Percentiles rank a stretch among this genome's conserved stretches.
phyloP scores from a whole-genome alignment of 1,140 invertebrate genomes.

The Nylanderia fulva region DNA sequence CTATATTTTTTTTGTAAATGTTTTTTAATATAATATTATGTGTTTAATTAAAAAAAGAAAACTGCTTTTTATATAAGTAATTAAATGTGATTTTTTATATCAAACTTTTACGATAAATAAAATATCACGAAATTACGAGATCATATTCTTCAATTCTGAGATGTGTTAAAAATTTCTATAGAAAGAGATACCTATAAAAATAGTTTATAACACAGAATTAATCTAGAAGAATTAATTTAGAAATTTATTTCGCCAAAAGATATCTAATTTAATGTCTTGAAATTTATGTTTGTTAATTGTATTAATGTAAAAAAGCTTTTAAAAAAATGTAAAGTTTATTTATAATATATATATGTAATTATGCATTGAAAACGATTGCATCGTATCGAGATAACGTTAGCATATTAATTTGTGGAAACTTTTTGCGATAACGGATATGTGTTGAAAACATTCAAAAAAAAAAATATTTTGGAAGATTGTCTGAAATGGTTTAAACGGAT shows the following conservation, averaged over 20 bases:
- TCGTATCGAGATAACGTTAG: neutral
- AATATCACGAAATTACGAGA: neutral
- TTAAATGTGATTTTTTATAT: neutral
- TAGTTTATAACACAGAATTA: too few species aligned
- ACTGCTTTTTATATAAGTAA: neutral
- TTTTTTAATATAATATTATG: too few species aligned
- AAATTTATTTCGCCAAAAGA: conserved; percentile 1
- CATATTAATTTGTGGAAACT: conserved; percentile 10
- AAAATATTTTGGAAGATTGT: neutral
- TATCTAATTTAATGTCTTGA: neutral
- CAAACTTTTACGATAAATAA: neutral
- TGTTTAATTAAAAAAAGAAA: neutral
- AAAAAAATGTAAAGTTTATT: too few species aligned
- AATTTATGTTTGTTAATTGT: too few species aligned
- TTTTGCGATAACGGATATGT: neutral
- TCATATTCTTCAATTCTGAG: neutral
- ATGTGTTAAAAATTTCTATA: neutral
- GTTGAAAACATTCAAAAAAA: neutral
- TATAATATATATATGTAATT: neutral
- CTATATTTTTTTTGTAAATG: neutral
- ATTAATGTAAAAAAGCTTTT: neutral
- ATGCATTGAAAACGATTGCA: neutral
- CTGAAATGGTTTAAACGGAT: too few species aligned
- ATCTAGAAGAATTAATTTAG: neutral
- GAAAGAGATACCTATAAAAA: too few species aligned